A percentile compares a stretch with the other conserved stretches of the same genome.
Conservation (phyloP, 2,888 invertebrate species). For the Limnephilus marmoratus region DNA sequence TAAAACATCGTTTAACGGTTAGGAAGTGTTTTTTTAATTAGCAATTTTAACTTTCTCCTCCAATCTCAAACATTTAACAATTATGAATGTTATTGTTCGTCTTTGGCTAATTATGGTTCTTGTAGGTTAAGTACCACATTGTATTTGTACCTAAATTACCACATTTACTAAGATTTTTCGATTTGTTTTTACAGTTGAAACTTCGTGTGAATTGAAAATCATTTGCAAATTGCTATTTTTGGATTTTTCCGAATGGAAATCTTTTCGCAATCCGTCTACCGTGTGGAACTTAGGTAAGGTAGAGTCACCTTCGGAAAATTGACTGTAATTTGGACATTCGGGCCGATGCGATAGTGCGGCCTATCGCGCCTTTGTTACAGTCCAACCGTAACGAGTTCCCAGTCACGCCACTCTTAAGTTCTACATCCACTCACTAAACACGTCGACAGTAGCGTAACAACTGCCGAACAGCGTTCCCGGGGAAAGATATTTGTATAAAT, state of each 20-base stretch:
- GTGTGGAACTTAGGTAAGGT: background rate
- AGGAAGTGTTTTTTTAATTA: too few species aligned
- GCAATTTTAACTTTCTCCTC: too few species aligned
- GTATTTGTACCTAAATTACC: too few species aligned
- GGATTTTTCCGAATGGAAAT: background rate
- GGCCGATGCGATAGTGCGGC: background rate
- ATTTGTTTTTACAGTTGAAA: background rate
- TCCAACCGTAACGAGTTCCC: slow-evolving; percentile 62
- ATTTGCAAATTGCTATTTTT: background rate
- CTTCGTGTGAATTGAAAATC: too few species aligned
- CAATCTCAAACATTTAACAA: too few species aligned
- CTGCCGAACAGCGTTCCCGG: background rate
- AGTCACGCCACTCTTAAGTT: slow-evolving; percentile 60
- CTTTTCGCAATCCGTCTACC: background rate
- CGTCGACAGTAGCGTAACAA: background rate
- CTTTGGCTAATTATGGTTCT: too few species aligned
- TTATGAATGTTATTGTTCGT: too few species aligned
- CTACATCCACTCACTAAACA: background rate
- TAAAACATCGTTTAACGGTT: too few species aligned
- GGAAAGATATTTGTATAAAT: background rate
- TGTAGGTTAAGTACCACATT: too few species aligned
- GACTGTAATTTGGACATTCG: slow-evolving; percentile 14
- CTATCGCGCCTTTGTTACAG: slow-evolving; percentile 58
- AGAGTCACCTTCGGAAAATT: slow-evolving; percentile 1
- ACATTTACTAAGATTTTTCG: background rate